A percentile compares a stretch with the other conserved stretches of the same genome.
phyloP scores from a whole-genome alignment of 2,113 vertebrate genomes.

The Mustela nigripes region DNA sequence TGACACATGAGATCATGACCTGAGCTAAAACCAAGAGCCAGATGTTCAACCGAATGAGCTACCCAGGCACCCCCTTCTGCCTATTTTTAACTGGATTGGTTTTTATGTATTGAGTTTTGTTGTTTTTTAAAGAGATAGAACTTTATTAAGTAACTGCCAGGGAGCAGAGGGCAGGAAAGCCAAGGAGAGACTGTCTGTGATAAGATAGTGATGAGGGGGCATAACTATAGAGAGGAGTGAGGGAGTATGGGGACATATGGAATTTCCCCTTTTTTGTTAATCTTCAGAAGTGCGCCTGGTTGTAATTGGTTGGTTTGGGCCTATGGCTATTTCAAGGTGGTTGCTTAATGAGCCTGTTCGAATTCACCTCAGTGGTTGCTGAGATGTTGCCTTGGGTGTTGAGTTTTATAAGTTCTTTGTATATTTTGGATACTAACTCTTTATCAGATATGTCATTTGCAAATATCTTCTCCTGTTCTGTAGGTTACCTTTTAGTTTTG shows the following conservation, averaged over 20 bases:
- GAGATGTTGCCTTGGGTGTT: not conserved
- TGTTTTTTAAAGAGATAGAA: not conserved
- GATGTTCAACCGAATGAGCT: not conserved
- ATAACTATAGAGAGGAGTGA: not conserved
- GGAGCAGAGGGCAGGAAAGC: not conserved
- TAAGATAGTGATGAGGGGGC: not conserved
- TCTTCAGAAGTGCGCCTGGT: not conserved
- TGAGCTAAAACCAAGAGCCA: not conserved
- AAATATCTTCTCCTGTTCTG: no score
- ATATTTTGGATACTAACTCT: no score
- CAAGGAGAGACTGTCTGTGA: not conserved
- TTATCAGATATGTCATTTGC: no score
- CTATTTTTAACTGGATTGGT: not conserved
- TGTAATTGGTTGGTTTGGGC: not conserved
- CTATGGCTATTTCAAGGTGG: not conserved
- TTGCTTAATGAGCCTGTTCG: not conserved
- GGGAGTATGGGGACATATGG: not conserved
- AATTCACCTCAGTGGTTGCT: not conserved
- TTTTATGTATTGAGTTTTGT: not conserved
- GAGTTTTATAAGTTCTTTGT: not conserved
- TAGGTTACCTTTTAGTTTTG: no score
- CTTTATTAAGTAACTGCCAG: not conserved
- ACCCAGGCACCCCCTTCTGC: not conserved
- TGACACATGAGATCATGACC: not conserved
- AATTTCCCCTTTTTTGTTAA: not conserved